Evolutionary conservation across 2,888 invertebrate species (phyloP).

Genomic region (Sturmia bella): DNA sequence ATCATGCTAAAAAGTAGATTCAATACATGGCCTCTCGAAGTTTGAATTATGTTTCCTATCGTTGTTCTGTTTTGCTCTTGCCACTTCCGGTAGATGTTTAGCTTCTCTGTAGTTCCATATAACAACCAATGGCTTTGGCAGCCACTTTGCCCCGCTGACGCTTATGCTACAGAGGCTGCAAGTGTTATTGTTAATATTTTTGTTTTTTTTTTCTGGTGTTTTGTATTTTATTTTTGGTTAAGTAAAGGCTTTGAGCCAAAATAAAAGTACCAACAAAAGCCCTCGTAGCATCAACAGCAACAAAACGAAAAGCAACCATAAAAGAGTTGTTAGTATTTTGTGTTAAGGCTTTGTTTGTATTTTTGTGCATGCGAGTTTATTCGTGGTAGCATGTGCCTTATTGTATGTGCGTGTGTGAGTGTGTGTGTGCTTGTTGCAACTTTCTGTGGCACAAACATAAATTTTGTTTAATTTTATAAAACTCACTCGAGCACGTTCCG

Average conservation of each 20-base stretch:
- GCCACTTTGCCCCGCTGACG: constrained; percentile 15
- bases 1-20: constrained; percentile 43
- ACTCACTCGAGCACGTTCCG: constrained; percentile 72
- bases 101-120: constrained; percentile 33
- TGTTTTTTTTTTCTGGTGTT: constrained; percentile 1
- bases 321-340: constrained; percentile 39
- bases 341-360: background rate
- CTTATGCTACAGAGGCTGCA: constrained; percentile 8
- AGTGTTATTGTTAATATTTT: constrained; percentile 31
- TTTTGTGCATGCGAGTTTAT: background rate
- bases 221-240: constrained; percentile 42
- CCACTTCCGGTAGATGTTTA: constrained; percentile 67
- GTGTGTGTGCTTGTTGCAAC: constrained; percentile 36
- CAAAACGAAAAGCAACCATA: constrained; percentile 22
- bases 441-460: constrained; percentile 67
- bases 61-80: constrained; percentile 48
- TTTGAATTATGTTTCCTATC: constrained; percentile 70
- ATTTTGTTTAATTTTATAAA: constrained; percentile 75
- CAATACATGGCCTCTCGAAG: constrained; percentile 67
- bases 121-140: constrained; percentile 40
- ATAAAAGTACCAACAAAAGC: constrained; percentile 46
- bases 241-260: constrained; percentile 54
- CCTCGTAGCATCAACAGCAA: background rate
- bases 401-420: background rate
- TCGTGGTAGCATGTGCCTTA: background rate